These are phyloP conservation scores for Calliphora vomitoria DNA, from an alignment of 2,888 invertebrate genomes.

Conservation along the genomic window DNA sequence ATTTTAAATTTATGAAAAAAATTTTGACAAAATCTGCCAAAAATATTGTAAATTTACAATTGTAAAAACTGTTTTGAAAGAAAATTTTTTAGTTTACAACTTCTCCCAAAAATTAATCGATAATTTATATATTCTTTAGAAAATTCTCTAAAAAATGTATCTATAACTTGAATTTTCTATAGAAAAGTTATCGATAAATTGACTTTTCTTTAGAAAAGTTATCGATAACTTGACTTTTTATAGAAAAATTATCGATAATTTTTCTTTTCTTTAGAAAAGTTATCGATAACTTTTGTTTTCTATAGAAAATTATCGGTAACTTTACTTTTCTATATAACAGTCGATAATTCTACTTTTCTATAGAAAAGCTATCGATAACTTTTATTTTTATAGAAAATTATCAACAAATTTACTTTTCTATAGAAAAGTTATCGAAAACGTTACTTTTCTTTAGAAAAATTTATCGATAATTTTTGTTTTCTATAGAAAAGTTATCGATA, in stretches of 20 bases:
- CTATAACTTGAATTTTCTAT: background rate
- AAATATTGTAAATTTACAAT: no score
- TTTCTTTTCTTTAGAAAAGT: background rate
- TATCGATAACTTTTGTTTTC: background rate
- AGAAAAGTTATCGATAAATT: background rate
- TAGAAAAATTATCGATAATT: background rate
- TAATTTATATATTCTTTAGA: background rate
- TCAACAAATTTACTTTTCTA: background rate
- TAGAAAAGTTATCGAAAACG: background rate
- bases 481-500: background rate
- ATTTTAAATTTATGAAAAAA: no score
- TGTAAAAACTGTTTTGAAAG: no score
- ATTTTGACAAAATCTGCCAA: no score
- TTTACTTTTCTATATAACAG: background rate
- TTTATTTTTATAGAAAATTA: background rate
- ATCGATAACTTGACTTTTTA: no score
- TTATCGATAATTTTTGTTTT: no score
- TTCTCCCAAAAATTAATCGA: no score
- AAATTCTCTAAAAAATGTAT: background rate
- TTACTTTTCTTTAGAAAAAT: background rate
- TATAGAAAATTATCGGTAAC: background rate
- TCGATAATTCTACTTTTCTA: background rate
- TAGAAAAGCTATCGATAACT: background rate
- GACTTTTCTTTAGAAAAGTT: background rate
- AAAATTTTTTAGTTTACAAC: no score